A percentile compares a stretch with the other conserved stretches of the same genome.
Conservation (phyloP, 2,888 invertebrate species). For the Chrysina gloriosa region DNA sequence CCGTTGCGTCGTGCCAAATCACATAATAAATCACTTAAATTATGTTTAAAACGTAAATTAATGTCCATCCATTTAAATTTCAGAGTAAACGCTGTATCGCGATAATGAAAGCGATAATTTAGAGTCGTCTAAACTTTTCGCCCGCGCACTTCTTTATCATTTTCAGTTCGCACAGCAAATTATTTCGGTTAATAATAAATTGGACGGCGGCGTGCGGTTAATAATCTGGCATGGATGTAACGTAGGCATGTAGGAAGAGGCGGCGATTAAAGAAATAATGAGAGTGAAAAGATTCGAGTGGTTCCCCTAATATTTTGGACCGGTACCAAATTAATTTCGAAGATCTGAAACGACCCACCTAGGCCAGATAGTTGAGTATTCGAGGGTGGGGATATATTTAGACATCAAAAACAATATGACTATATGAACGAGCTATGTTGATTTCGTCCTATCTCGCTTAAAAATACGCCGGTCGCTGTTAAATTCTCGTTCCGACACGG, state of each 20-base stretch:
- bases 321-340: conserved; percentile 3
- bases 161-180: conserved; percentile 2
- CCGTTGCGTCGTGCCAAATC: conserved; percentile 17
- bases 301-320: not conserved
- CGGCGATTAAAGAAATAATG: not conserved
- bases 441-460: conserved; percentile 1
- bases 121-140: not conserved
- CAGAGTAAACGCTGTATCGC: conserved; percentile 14
- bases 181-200: conserved; percentile 21
- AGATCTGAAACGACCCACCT: no score
- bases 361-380: no score
- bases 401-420: not conserved
- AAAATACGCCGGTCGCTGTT: conserved; percentile 6
- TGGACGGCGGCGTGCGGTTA: conserved; percentile 4
- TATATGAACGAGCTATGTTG: conserved; percentile 15
- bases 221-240: not conserved
- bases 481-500: conserved; percentile 7
- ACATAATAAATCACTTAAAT: conserved; percentile 33
- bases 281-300: not conserved
- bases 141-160: not conserved
- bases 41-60: conserved; percentile 28
- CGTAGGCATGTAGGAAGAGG: not conserved
- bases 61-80: conserved; percentile 22
- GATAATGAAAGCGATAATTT: conserved; percentile 27
- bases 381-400: conserved; percentile 11